Evolutionary conservation across 2,888 invertebrate genomes (phyloP).

Genomic region (Rhimphoctona megacephalus): DNA sequence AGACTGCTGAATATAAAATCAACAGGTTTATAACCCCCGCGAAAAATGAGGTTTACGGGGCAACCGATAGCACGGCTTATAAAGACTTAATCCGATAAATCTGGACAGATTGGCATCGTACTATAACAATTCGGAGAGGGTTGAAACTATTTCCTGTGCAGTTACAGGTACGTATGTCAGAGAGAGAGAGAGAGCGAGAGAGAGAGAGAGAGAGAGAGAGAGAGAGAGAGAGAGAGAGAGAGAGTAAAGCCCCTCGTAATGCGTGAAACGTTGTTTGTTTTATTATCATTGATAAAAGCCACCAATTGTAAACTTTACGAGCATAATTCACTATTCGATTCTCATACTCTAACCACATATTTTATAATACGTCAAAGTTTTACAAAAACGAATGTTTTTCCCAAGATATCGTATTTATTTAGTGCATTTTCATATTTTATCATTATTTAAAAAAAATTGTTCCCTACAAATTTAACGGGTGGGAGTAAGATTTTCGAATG

Average conservation of each 20-base stretch:
- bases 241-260: conserved; percentile 27
- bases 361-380: no score
- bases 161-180: conserved; percentile 1
- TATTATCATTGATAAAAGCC: conserved; percentile 34
- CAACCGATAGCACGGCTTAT: conserved; percentile 69
- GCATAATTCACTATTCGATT: conserved; percentile 33
- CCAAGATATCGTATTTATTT: no score
- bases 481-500: no score
- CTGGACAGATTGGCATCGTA: conserved; percentile 56
- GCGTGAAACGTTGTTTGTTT: conserved; percentile 20
- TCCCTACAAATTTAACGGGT: no score
- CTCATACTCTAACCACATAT: not conserved
- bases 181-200: no score
- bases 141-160: conserved; percentile 36
- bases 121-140: conserved; percentile 43
- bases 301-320: conserved; percentile 7
- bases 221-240: no score
- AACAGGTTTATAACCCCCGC: conserved; percentile 74
- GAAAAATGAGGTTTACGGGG: conserved; percentile 66
- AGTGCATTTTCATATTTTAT: no score
- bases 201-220: no score
- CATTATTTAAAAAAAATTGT: no score
- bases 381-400: no score
- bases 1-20: conserved; percentile 69
- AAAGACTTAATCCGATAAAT: conserved; percentile 74